Evolutionary conservation across 2,113 vertebrate genomes (phyloP).

Genomic region (Onychostruthus taczanowskii): DNA sequence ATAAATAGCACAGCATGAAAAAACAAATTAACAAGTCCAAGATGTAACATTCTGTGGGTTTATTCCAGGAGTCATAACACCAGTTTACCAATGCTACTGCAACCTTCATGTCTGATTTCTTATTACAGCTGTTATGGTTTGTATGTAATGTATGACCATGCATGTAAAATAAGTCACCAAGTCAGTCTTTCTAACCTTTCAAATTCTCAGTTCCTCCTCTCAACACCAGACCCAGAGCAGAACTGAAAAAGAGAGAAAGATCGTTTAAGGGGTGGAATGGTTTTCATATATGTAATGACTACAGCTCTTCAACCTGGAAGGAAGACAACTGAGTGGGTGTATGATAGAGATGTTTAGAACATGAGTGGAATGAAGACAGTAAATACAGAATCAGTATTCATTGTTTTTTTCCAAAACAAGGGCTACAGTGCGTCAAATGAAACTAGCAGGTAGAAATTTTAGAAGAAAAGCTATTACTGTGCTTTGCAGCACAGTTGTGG

Average conservation of each 20-base stretch:
- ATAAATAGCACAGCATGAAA: neutral
- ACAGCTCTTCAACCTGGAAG: neutral
- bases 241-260: neutral
- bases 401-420: neutral
- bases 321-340: neutral
- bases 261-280: neutral
- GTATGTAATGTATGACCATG: no score
- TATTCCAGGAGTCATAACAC: neutral
- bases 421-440: neutral
- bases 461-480: neutral
- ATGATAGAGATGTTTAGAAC: constrained; percentile 10
- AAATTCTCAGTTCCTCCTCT: neutral
- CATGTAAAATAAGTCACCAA: neutral
- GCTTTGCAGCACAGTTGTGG: neutral
- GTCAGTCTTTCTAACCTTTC: neutral
- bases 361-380: neutral
- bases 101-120: neutral
- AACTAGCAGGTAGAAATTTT: neutral
- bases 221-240: neutral
- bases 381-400: neutral
- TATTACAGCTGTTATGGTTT: neutral
- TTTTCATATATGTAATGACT: neutral
- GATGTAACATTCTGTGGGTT: neutral
- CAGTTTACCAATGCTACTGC: neutral
- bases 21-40: neutral